Percentiles rank a stretch among this genome's conserved stretches.
phyloP scores from a whole-genome alignment of 2,888 invertebrate species.

The Agriopis leucophaearia region DNA sequence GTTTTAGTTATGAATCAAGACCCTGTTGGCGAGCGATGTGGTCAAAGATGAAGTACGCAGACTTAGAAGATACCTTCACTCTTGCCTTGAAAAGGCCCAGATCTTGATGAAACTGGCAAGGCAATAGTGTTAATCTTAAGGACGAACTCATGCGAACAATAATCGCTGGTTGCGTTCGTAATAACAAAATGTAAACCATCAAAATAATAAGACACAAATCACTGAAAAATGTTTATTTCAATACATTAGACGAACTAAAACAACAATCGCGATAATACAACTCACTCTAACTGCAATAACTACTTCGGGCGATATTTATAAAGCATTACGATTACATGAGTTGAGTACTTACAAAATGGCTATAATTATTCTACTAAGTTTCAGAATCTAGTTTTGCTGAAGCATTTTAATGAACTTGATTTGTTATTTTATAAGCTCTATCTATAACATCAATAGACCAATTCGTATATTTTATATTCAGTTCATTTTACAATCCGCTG shows the following conservation, averaged over 20 bases:
- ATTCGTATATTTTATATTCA: slow-evolving; percentile 17
- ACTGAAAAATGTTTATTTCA: slow-evolving; percentile 78
- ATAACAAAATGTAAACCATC: not conserved
- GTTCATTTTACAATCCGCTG: slow-evolving; percentile 6
- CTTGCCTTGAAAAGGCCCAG: too few relatives aligned
- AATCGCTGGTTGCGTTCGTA: not conserved
- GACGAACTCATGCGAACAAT: too few relatives aligned
- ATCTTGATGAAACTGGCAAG: too few relatives aligned
- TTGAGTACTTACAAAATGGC: slow-evolving; percentile 44
- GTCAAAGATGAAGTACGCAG: too few relatives aligned
- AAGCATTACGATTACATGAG: slow-evolving; percentile 57
- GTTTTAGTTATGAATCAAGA: too few relatives aligned
- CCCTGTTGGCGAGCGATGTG: too few relatives aligned
- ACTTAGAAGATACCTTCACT: too few relatives aligned
- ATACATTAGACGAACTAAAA: slow-evolving; percentile 73
- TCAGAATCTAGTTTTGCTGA: slow-evolving; percentile 39
- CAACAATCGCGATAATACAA: slow-evolving; percentile 75
- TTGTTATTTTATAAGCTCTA: too few relatives aligned
- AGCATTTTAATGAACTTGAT: slow-evolving; percentile 25
- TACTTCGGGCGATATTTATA: slow-evolving; percentile 69
- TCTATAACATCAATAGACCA: slow-evolving; percentile 9
- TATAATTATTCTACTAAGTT: slow-evolving; percentile 17
- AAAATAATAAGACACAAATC: slow-evolving; percentile 47
- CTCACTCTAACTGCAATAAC: slow-evolving; percentile 67
- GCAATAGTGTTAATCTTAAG: too few relatives aligned